These are phyloP conservation scores for Gnatocerus cornutus DNA, from an alignment of 2,888 invertebrate genomes.

Conservation along the genomic window DNA sequence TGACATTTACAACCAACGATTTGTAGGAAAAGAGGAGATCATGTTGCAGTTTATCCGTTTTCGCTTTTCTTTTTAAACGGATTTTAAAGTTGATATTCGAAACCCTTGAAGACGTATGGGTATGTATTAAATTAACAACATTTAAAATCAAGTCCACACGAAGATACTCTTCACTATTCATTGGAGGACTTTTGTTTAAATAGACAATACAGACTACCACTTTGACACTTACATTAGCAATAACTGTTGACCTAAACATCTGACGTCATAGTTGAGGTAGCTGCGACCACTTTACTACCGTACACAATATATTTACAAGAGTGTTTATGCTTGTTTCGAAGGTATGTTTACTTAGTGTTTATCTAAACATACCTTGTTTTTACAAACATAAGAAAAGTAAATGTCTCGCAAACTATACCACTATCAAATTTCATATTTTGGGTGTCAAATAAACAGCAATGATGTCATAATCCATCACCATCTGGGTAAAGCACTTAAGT, in stretches of 20 bases:
- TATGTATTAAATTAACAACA: too few species aligned
- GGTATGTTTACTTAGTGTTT: neutral
- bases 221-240: neutral
- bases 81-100: too few species aligned
- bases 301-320: conserved; percentile 1
- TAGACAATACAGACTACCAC: neutral
- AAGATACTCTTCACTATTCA: neutral
- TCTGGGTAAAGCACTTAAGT: neutral
- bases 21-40: neutral
- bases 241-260: neutral
- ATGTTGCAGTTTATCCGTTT: neutral
- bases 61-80: neutral
- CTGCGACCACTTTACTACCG: conserved; percentile 3
- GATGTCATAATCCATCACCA: neutral
- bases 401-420: neutral
- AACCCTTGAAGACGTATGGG: too few species aligned
- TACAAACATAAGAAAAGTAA: neutral
- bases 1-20: conserved; percentile 21
- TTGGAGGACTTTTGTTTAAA: neutral
- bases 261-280: neutral
- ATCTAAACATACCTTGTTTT: neutral
- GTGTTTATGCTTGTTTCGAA: neutral
- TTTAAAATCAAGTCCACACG: too few species aligned
- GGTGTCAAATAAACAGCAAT: neutral
- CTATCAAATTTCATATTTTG: neutral